These are phyloP conservation scores for Stegastes partitus DNA, from an alignment of 2,113 vertebrate genomes.

Conservation along the genomic window DNA sequence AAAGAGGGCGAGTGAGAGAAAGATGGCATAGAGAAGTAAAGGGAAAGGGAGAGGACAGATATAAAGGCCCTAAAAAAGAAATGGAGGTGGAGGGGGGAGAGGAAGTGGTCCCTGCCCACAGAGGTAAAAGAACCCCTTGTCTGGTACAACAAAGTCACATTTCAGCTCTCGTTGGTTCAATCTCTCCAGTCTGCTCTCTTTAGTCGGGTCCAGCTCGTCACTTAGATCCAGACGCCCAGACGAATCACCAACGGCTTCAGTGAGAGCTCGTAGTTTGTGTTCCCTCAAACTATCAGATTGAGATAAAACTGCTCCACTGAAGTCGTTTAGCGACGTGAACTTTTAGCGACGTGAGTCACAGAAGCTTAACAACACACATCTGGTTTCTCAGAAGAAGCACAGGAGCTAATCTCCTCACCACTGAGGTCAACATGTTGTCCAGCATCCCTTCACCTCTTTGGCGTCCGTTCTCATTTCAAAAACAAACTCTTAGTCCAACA, in stretches of 20 bases:
- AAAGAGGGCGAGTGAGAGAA: constrained; percentile 32
- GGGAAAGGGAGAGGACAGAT: constrained; percentile 12
- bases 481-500: no score
- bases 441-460: no score
- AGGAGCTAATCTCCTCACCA: no score
- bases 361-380: no score
- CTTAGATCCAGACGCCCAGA: constrained; percentile 25
- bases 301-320: no score
- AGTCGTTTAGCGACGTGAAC: no score
- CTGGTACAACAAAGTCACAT: constrained; percentile 72
- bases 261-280: background rate
- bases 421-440: no score
- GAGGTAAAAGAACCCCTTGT: constrained; percentile 79
- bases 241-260: constrained; percentile 1
- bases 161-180: constrained; percentile 66
- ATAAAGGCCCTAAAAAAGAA: constrained; percentile 49
- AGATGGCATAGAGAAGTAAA: constrained; percentile 34
- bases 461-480: no score
- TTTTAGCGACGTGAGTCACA: no score
- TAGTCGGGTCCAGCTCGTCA: constrained; percentile 36
- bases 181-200: constrained; percentile 66
- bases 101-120: constrained; percentile 59
- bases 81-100: background rate
- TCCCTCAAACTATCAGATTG: background rate
- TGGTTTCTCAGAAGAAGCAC: no score